phyloP scores from a whole-genome alignment of 1,140 invertebrate genomes.

The Hylaeus volcanicus region DNA sequence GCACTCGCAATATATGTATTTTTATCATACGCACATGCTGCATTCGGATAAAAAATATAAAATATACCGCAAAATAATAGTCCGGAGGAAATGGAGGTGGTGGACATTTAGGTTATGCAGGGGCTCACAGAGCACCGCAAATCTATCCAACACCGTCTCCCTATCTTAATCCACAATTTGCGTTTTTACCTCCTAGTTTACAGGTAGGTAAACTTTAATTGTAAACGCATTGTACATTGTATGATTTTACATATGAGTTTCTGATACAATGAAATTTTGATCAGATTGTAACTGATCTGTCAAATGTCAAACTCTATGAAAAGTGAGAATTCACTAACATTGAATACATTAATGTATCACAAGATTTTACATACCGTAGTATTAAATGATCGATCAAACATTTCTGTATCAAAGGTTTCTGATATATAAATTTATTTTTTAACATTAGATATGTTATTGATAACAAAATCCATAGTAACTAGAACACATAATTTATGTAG shows the following conservation, averaged over 20 bases:
- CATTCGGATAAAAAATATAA: slow-evolving; percentile 72
- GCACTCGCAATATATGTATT: slow-evolving; percentile 48
- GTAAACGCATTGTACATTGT: not conserved
- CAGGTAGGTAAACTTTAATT: slow-evolving; percentile 71
- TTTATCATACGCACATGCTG: slow-evolving; percentile 73
- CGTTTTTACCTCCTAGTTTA: slow-evolving; percentile 79
- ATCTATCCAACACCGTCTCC: slow-evolving; percentile 79
- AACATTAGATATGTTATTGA: not conserved
- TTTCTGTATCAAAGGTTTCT: not conserved
- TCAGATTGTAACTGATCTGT: not conserved
- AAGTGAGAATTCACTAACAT: not conserved
- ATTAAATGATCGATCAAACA: slow-evolving; percentile 7
- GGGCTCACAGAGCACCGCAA: slow-evolving; percentile 79
- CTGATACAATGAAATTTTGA: not conserved
- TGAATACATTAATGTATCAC: not conserved
- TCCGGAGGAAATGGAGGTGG: slow-evolving; percentile 73
- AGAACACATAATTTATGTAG: slow-evolving; percentile 68
- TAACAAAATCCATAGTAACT: not conserved
- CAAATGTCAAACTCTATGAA: too few relatives aligned
- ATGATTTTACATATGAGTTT: not conserved
- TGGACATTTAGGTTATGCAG: slow-evolving; percentile 77
- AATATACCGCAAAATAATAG: slow-evolving; percentile 69
- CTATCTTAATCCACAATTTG: slow-evolving; percentile 80
- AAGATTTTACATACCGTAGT: not conserved
- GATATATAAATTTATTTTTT: slow-evolving; percentile 2